Percentiles rank a stretch among this genome's conserved stretches.
phyloP scores from a whole-genome alignment of 2,113 vertebrate species.

The Gracilinanus agilis region DNA sequence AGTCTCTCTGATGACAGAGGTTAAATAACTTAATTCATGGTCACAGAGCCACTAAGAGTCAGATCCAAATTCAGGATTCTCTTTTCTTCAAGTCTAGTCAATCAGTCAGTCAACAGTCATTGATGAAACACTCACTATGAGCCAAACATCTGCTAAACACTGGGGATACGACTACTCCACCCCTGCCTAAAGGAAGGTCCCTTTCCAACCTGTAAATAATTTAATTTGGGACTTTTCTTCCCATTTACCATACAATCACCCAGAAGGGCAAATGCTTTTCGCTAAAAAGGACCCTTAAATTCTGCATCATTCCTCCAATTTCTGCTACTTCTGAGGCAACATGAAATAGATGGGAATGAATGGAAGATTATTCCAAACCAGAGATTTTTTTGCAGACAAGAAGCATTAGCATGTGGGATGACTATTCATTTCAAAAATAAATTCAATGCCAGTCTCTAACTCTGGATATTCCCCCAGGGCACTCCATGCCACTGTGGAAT shows the following conservation, averaged over 20 bases:
- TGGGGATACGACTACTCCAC: neutral
- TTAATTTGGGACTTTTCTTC: neutral
- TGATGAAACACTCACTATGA: neutral
- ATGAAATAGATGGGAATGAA: slow-evolving; percentile 53
- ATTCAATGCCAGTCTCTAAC: slow-evolving; percentile 62
- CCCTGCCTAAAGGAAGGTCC: neutral
- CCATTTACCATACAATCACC: neutral
- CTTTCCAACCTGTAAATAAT: neutral
- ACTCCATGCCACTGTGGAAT: slow-evolving; percentile 30
- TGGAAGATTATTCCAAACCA: slow-evolving; percentile 68
- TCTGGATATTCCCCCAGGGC: slow-evolving; percentile 68
- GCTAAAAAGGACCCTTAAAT: neutral
- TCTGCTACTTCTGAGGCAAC: slow-evolving; percentile 63
- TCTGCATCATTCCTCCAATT: slow-evolving; percentile 30
- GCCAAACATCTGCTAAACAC: neutral
- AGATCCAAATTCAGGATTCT: neutral
- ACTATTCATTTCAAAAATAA: slow-evolving; percentile 78
- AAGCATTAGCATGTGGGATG: slow-evolving; percentile 52
- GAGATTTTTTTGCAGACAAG: slow-evolving; percentile 1
- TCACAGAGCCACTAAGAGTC: slow-evolving; percentile 27
- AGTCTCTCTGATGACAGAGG: slow-evolving; percentile 8
- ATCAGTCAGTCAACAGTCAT: neutral
- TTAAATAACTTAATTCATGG: neutral
- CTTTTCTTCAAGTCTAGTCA: neutral
- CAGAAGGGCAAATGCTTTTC: neutral